A percentile compares a stretch with the other conserved stretches of the same genome.
Conservation (phyloP, 2,113 vertebrate species). For the Strix aluco region DNA sequence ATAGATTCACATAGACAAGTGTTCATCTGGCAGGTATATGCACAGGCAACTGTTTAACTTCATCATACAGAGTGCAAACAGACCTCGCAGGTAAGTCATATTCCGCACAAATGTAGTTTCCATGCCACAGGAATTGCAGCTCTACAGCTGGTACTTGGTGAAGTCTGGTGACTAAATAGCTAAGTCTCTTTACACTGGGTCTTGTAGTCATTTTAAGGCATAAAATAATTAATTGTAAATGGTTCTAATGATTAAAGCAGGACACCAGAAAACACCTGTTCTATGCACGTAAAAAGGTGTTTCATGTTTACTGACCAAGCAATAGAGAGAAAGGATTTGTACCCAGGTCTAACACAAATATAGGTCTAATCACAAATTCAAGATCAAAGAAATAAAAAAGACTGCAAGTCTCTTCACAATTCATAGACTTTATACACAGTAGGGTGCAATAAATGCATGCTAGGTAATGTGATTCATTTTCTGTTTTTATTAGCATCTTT, state of each 20-base stretch:
- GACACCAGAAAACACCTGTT: not conserved
- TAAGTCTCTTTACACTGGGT: not conserved
- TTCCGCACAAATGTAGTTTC: not conserved
- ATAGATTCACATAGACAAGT: not conserved
- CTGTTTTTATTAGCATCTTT: not conserved
- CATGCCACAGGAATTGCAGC: not conserved
- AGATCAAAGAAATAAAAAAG: not conserved
- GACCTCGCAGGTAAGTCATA: not conserved
- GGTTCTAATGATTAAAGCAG: not conserved
- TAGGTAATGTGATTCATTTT: not conserved
- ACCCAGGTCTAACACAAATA: not conserved
- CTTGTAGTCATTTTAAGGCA: not conserved
- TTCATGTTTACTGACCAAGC: not conserved
- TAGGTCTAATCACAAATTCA: not conserved
- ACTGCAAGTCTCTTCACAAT: not conserved
- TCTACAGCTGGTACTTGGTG: accelerated
- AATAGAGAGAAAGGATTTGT: not conserved
- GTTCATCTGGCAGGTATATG: not conserved
- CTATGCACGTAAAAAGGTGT: not conserved
- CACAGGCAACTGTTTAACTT: not conserved
- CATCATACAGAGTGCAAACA: accelerated
- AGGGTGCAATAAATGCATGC: not conserved
- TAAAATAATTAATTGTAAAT: not conserved
- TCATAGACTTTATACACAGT: not conserved
- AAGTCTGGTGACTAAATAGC: not conserved